A percentile compares a stretch with the other conserved stretches of the same genome.
These are phyloP conservation scores for Polyodon spathula DNA, from an alignment of 2,113 vertebrate genomes.

Conservation along the genomic window DNA sequence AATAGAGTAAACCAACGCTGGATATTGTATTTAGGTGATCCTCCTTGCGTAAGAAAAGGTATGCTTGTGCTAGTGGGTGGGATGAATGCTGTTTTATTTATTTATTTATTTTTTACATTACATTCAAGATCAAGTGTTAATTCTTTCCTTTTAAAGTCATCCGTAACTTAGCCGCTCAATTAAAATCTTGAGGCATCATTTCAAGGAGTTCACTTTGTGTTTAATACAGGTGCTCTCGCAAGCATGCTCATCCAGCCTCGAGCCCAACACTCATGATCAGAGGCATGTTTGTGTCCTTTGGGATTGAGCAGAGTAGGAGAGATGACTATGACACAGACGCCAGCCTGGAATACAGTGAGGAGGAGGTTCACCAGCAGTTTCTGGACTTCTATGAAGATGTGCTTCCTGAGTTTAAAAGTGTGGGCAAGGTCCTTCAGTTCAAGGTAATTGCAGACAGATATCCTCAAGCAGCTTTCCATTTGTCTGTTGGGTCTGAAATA, in stretches of 20 bases:
- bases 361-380: conserved; percentile 88
- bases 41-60: too few relatives aligned
- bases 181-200: too few relatives aligned
- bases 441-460: conserved; percentile 63
- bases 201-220: conserved; percentile 1
- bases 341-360: conserved; percentile 85
- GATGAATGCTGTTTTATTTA: too few relatives aligned
- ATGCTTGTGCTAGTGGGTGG: too few relatives aligned
- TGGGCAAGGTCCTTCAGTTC: conserved; percentile 88
- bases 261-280: conserved; percentile 82
- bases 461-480: not conserved
- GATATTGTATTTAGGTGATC: too few relatives aligned
- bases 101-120: too few relatives aligned
- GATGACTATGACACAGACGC: conserved; percentile 92
- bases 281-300: conserved; percentile 87
- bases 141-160: too few relatives aligned
- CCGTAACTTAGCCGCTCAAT: too few relatives aligned
- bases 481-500: not conserved
- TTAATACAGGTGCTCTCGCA: conserved; percentile 81
- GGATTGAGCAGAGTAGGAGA: conserved; percentile 83
- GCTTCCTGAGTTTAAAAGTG: conserved; percentile 79
- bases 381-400: conserved; percentile 90
- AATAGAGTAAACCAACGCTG: too few relatives aligned
- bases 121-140: too few relatives aligned
- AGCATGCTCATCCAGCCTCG: conserved; percentile 69